A percentile compares a stretch with the other conserved stretches of the same genome.
phyloP scores from a whole-genome alignment of 1,140 invertebrate genomes.

The Leptestheria dahalacensis region DNA sequence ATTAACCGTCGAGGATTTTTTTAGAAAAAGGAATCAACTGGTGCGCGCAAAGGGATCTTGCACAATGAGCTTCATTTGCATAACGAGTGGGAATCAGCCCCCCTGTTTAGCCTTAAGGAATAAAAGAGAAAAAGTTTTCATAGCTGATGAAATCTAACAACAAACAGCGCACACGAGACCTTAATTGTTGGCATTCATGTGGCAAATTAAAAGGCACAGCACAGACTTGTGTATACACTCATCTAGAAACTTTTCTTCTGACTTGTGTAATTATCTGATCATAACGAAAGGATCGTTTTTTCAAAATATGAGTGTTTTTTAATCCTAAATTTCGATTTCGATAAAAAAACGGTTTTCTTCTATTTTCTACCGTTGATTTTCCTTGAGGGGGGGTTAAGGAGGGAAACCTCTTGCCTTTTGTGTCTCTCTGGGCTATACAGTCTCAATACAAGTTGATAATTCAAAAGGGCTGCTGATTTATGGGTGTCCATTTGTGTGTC shows the following conservation, averaged over 20 bases:
- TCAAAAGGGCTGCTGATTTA: background rate
- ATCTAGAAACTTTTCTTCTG: too few species aligned
- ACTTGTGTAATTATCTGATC: too few species aligned
- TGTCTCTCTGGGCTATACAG: too few species aligned
- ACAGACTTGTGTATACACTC: too few species aligned
- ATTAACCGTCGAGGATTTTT: background rate
- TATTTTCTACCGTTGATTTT: too few species aligned
- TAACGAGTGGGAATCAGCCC: background rate
- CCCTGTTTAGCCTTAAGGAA: background rate
- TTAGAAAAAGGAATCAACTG: background rate
- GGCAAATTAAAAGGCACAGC: background rate
- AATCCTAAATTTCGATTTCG: too few species aligned
- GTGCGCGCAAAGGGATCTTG: background rate
- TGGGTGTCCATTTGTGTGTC: background rate
- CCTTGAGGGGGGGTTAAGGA: too few species aligned
- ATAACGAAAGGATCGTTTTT: too few species aligned
- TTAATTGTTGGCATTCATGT: background rate
- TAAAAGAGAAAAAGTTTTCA: background rate
- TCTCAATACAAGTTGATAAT: too few species aligned
- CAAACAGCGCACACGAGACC: background rate
- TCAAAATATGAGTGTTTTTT: too few species aligned
- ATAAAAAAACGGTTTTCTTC: too few species aligned
- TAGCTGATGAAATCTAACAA: background rate
- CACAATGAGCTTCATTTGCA: background rate
- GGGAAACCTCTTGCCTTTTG: too few species aligned